These are phyloP conservation scores for Limnephilus auricula DNA, from an alignment of 2,888 invertebrate species.

Conservation along the genomic window DNA sequence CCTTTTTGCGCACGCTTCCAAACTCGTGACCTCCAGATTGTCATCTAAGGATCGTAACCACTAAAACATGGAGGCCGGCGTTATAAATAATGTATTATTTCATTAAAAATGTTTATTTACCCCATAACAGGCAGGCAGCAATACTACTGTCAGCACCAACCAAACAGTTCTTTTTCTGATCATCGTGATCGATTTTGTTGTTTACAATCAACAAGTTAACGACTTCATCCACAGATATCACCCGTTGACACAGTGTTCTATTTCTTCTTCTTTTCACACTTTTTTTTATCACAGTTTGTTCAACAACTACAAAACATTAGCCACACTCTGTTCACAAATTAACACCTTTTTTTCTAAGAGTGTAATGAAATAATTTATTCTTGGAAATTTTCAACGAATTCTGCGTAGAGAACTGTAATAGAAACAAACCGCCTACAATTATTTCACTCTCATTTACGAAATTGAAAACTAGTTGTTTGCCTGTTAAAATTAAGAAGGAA, in stretches of 20 bases:
- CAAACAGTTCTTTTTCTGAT: slow-evolving; percentile 23
- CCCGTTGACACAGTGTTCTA: not conserved
- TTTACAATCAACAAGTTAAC: not conserved
- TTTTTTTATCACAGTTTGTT: not conserved
- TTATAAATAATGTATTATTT: too few relatives aligned
- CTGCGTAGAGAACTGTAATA: not conserved
- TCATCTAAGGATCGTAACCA: too few relatives aligned
- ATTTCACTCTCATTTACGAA: not conserved
- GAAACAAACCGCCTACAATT: not conserved
- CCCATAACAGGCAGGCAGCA: not conserved
- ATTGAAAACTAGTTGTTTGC: not conserved
- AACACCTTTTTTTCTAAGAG: not conserved
- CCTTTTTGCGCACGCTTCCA: too few relatives aligned
- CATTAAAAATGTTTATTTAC: not conserved
- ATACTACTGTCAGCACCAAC: not conserved
- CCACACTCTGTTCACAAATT: not conserved
- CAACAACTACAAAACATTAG: not conserved
- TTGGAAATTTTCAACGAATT: not conserved
- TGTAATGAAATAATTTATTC: not conserved
- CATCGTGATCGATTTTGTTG: not conserved
- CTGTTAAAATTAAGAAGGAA: not conserved
- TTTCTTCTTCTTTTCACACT: not conserved
- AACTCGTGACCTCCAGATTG: too few relatives aligned
- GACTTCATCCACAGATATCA: not conserved
- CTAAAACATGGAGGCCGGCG: too few relatives aligned